Evolutionary conservation across 2,113 vertebrate species (phyloP), one percentile per base, ranked within the genome.

Genomic region (Engystomops pustulosus): DNA sequence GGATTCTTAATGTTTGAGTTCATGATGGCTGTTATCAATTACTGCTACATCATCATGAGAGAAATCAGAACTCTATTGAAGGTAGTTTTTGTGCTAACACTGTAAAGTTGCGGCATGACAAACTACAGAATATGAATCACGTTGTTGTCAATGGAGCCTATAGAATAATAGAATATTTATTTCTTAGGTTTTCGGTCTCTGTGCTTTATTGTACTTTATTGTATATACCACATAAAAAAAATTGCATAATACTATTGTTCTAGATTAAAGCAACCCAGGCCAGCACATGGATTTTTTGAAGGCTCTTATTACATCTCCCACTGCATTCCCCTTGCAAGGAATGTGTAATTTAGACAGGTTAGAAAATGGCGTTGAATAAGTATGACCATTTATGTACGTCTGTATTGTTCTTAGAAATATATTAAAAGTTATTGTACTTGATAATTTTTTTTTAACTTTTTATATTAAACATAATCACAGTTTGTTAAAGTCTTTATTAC

Each of bases 401-500:
- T 25, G 70, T 34, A 49, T 62, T 17, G 58, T 91, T 81, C 88
- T 79, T 69, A 84, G 45, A 84, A 83, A 87, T 58, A 88, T 0
- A 86, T 79, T 88, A 90, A 89, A 88, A 79, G 6, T 79, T 81
- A 34, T 86, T 90, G 88, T 83, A 53, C 60, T 89, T 88, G 44
- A 91, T 88, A 32, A 53, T 2, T 5, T 60, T 38, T 67, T 2
- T 6, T 65, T 88, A 79, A 82, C 65, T 87, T 62, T 60, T 87
- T 41, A 74, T 62, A 81, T 89, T 87, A 87, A 80, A 88, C 44
- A 32, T 65, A 78, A 86, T 83, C 65, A 68, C 51, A 88, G 83
- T 38, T 91, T 85, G 51, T 88, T 32, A 92, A 94, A 92, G 89
- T 78, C 86, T 90, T 89, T 88, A 79, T 88, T 82, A 82, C 90